Evolutionary conservation across 2,888 invertebrate species (phyloP).

Genomic region (Zygothrica quintamaculata): DNA sequence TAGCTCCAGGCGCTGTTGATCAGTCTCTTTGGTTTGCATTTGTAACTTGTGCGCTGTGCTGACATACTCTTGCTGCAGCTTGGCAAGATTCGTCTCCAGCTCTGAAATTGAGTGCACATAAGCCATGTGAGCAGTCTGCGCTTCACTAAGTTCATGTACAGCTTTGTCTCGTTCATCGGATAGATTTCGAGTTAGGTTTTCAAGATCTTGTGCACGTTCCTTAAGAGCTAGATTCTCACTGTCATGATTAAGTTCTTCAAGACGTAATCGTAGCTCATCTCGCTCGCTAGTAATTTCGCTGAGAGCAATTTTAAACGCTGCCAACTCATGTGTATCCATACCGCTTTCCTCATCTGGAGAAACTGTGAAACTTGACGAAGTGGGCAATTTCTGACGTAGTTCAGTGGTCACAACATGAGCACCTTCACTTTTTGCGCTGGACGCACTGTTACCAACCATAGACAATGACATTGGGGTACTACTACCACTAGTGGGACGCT

Average conservation of each 20-base stretch:
- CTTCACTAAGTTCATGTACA: conserved; percentile 62
- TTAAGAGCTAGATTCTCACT: conserved; percentile 69
- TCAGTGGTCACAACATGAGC: conserved; percentile 47
- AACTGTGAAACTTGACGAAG: conserved; percentile 52
- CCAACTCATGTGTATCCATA: conserved; percentile 72
- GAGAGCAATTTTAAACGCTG: conserved; percentile 80
- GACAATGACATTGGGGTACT: conserved; percentile 46
- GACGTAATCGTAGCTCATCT: conserved; percentile 76
- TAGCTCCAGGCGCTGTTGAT: conserved; percentile 86
- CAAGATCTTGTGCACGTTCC: conserved; percentile 71
- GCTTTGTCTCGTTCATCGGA: conserved; percentile 76
- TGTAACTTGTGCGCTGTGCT: conserved; percentile 85
- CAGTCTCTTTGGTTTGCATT: conserved; percentile 85
- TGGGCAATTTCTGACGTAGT: conserved; percentile 47
- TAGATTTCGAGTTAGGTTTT: conserved; percentile 59
- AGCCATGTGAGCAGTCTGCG: conserved; percentile 64
- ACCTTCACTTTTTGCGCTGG: conserved; percentile 61
- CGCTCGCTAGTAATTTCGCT: conserved; percentile 79
- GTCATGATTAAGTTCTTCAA: conserved; percentile 69
- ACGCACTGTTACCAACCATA: conserved; percentile 38
- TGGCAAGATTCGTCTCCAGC: conserved; percentile 83
- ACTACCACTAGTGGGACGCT: conserved; percentile 25
- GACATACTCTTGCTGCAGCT: conserved; percentile 84
- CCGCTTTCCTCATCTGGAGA: conserved; percentile 28
- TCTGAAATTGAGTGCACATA: conserved; percentile 83